Conservation (phyloP, 2,888 invertebrate species). For the Rhodophaea formosa region DNA sequence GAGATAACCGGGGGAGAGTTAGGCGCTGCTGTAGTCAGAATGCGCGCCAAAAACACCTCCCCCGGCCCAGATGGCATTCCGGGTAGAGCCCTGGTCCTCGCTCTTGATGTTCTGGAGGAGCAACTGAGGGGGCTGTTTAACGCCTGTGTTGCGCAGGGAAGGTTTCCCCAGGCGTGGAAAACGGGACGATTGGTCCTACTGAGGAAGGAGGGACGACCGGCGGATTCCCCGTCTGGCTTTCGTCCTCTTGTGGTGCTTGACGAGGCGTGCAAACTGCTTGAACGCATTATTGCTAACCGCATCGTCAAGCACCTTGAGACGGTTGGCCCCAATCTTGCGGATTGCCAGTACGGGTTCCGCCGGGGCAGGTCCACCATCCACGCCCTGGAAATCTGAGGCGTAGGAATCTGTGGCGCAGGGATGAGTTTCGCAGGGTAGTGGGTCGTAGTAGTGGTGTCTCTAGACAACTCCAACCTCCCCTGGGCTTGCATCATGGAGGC, state of each 20-base stretch:
- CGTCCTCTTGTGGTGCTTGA: conserved; percentile 19
- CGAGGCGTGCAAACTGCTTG: conserved; percentile 21
- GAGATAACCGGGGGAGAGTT: background rate
- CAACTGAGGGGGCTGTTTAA: background rate
- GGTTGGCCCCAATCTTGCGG: conserved; percentile 7
- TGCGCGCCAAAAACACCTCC: background rate
- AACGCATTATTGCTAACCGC: conserved; percentile 17
- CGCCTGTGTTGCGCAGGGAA: background rate
- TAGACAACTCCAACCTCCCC: conserved; percentile 28
- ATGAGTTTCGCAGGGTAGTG: too few species aligned
- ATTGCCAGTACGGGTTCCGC: conserved; percentile 18
- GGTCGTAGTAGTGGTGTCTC: background rate
- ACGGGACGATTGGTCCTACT: background rate
- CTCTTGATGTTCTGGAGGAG: background rate
- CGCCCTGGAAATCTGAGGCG: background rate
- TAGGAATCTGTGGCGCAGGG: too few species aligned
- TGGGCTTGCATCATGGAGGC: conserved; percentile 30
- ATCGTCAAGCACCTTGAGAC: conserved; percentile 5
- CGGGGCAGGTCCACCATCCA: conserved; percentile 16
- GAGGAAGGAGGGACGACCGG: background rate
- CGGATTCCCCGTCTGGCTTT: background rate
- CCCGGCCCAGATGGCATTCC: background rate
- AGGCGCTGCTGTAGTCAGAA: background rate
- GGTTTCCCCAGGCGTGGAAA: background rate
- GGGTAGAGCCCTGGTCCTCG: background rate